Evolutionary conservation across 2,797 vertebrate genomes (phyloP).

Genomic region (Dallia pectoralis): DNA sequence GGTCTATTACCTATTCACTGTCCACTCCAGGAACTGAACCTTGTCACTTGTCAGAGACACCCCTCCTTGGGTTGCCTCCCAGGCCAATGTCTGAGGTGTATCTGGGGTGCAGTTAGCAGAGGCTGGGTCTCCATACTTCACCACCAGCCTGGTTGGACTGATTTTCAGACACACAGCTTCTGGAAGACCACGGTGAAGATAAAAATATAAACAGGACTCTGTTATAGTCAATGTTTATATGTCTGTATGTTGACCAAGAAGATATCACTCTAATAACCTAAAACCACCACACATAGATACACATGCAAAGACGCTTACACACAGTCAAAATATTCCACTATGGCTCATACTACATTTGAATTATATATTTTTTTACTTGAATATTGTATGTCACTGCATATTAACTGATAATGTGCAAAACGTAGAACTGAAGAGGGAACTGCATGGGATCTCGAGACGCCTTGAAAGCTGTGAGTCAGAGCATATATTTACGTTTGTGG

Average conservation of each 20-base stretch:
- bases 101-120: conserved; percentile 53
- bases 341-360: too few species aligned
- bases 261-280: not conserved
- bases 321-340: too few species aligned
- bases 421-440: too few species aligned
- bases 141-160: conserved; percentile 50
- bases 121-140: conserved; percentile 62
- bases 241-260: not conserved
- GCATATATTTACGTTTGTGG: too few species aligned
- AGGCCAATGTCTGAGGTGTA: not conserved
- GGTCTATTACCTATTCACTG: not conserved
- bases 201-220: not conserved
- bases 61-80: conserved; percentile 41
- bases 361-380: too few species aligned
- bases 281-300: not conserved
- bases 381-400: too few species aligned
- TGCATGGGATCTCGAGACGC: too few species aligned
- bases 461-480: too few species aligned
- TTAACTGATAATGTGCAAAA: too few species aligned
- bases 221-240: not conserved
- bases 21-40: not conserved
- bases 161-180: conserved; percentile 31
- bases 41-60: accelerated
- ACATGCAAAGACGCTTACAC: too few species aligned
- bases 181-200: conserved; percentile 25